Percentiles rank a stretch among this genome's conserved stretches.
These are phyloP conservation scores for Porites lobata DNA, from an alignment of 92 coral and sea anemone genomes.

Conservation along the genomic window DNA sequence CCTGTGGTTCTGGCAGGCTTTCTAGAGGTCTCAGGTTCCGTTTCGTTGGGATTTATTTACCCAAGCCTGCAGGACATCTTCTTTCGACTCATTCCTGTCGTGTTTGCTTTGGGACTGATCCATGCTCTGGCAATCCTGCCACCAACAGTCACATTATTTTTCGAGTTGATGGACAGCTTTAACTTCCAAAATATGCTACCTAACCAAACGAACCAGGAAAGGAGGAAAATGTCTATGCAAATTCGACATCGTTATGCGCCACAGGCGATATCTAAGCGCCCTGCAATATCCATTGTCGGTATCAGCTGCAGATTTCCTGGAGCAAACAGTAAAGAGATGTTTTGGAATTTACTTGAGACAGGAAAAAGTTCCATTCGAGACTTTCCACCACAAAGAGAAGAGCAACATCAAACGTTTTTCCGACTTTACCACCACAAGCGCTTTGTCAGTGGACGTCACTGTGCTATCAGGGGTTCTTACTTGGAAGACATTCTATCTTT, in stretches of 20 bases:
- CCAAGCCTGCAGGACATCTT: constrained; percentile 57
- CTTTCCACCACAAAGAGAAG: constrained; percentile 70
- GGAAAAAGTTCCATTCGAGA: constrained; percentile 65
- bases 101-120: constrained; percentile 56
- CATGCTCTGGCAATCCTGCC: constrained; percentile 70
- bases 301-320: constrained; percentile 86
- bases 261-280: constrained; percentile 9
- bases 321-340: constrained; percentile 68
- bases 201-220: not conserved
- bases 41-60: constrained; percentile 75
- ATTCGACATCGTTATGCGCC: not conserved
- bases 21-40: constrained; percentile 55
- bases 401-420: constrained; percentile 50
- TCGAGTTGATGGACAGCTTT: not conserved
- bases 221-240: not conserved
- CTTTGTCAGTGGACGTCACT: constrained; percentile 70
- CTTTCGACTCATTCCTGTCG: constrained; percentile 57
- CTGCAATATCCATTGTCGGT: constrained; percentile 72
- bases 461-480: constrained; percentile 75
- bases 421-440: constrained; percentile 70
- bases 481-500: constrained; percentile 74
- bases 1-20: constrained; percentile 47
- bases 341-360: constrained; percentile 75
- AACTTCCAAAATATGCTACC: not conserved
- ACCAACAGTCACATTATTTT: constrained; percentile 6